These are phyloP conservation scores for Prosopocoilus inquinatus DNA, from an alignment of 2,888 invertebrate species.

Conservation along the genomic window DNA sequence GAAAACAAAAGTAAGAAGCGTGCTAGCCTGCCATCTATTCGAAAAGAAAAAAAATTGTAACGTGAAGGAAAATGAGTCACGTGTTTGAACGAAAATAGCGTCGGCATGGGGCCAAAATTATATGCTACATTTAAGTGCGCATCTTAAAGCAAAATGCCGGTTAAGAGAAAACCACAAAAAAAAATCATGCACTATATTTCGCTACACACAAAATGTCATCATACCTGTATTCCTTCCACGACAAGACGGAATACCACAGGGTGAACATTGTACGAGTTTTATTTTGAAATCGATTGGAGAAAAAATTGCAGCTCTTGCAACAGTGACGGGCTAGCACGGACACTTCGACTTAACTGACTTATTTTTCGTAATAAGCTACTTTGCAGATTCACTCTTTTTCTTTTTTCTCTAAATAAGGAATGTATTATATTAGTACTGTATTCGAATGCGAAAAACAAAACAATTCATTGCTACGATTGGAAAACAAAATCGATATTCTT, in stretches of 20 bases:
- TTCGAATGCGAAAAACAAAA: too few relatives aligned
- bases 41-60: constrained; percentile 10
- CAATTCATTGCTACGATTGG: too few relatives aligned
- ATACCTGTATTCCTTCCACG: constrained; percentile 50
- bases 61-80: background rate
- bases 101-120: constrained; percentile 24
- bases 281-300: constrained; percentile 8
- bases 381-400: constrained; percentile 11
- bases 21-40: background rate
- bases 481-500: too few relatives aligned
- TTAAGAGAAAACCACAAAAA: constrained; percentile 11
- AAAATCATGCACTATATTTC: constrained; percentile 5
- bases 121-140: constrained; percentile 10
- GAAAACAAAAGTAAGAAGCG: background rate
- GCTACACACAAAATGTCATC: constrained; percentile 23
- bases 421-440: background rate
- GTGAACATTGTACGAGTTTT: constrained; percentile 43
- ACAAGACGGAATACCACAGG: constrained; percentile 48
- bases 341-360: constrained; percentile 37
- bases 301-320: constrained; percentile 28
- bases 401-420: constrained; percentile 12
- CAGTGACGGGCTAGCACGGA: constrained; percentile 30
- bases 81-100: constrained; percentile 20
- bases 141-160: constrained; percentile 11
- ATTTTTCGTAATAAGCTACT: constrained; percentile 30